phyloP scores from a whole-genome alignment of 2,888 invertebrate genomes.

The Xanthia togata region DNA sequence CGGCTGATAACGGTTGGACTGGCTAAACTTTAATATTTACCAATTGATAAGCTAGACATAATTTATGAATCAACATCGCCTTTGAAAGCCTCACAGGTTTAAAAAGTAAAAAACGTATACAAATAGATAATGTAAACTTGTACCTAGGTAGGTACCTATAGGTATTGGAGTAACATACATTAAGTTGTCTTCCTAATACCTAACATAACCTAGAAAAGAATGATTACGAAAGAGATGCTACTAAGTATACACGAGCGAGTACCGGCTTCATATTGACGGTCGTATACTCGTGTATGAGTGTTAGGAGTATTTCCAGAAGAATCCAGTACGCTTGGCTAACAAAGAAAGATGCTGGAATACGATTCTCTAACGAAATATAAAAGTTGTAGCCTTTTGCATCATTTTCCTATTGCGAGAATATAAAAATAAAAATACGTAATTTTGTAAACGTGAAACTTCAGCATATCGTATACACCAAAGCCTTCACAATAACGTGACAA shows the following conservation, averaged over 20 bases:
- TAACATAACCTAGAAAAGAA: not conserved
- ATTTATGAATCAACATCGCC: not conserved
- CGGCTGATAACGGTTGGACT: slow-evolving; percentile 28
- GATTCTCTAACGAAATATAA: slow-evolving; percentile 1
- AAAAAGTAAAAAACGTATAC: not conserved
- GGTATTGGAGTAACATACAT: not conserved
- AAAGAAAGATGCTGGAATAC: not conserved
- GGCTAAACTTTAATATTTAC: slow-evolving; percentile 41
- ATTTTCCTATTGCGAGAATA: slow-evolving; percentile 1
- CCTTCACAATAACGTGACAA: slow-evolving; percentile 12
- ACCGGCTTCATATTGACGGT: not conserved
- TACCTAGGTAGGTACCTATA: not conserved
- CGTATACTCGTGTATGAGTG: not conserved
- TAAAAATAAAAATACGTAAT: slow-evolving; percentile 25
- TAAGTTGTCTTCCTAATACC: not conserved
- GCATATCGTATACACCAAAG: not conserved
- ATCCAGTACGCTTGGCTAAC: slow-evolving; percentile 3
- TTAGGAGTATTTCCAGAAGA: not conserved
- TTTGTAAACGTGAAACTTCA: not conserved
- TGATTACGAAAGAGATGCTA: not conserved
- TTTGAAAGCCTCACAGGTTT: not conserved
- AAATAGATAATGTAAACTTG: not conserved
- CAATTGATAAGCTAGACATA: slow-evolving; percentile 1
- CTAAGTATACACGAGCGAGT: not conserved
- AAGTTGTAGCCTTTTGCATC: slow-evolving; percentile 3